A percentile compares a stretch with the other conserved stretches of the same genome.
Conservation (phyloP, 2,888 invertebrate genomes). For the Cacoxenus indagator region DNA sequence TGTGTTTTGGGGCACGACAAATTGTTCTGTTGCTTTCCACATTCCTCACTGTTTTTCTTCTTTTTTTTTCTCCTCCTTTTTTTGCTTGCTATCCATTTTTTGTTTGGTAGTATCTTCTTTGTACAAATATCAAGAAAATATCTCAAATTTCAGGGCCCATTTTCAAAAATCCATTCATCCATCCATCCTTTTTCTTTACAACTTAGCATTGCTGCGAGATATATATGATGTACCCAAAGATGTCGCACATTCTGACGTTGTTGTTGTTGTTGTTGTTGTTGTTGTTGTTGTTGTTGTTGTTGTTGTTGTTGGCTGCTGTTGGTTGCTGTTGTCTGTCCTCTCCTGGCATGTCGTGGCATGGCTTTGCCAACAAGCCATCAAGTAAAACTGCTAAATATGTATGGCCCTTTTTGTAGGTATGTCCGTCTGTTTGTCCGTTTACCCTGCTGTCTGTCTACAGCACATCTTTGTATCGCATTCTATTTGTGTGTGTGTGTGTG, state of each 20-base stretch:
- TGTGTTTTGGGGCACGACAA: slow-evolving; percentile 13
- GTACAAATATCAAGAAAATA: slow-evolving; percentile 51
- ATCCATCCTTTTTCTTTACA: background rate
- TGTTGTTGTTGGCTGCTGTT: slow-evolving; percentile 15
- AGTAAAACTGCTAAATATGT: slow-evolving; percentile 17
- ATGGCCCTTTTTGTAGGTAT: slow-evolving; percentile 23
- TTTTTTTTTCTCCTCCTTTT: background rate
- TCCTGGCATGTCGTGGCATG: background rate
- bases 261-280: slow-evolving; percentile 22
- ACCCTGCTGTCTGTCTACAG: slow-evolving; percentile 25
- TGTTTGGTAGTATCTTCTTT: background rate
- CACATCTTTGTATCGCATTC: slow-evolving; percentile 61
- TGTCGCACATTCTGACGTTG: slow-evolving; percentile 32
- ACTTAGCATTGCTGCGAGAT: background rate
- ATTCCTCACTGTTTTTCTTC: background rate
- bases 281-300: slow-evolving; percentile 15
- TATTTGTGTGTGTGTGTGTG: slow-evolving; percentile 56
- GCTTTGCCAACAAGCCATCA: slow-evolving; percentile 20
- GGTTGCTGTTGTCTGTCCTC: background rate
- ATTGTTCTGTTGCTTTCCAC: slow-evolving; percentile 17
- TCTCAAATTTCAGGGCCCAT: slow-evolving; percentile 58
- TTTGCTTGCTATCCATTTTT: background rate
- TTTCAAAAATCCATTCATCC: slow-evolving; percentile 29
- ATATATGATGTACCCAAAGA: slow-evolving; percentile 47
- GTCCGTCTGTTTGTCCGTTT: slow-evolving; percentile 16